phyloP scores from a whole-genome alignment of 2,113 vertebrate species.

The Xiphorhynchus elegans region DNA sequence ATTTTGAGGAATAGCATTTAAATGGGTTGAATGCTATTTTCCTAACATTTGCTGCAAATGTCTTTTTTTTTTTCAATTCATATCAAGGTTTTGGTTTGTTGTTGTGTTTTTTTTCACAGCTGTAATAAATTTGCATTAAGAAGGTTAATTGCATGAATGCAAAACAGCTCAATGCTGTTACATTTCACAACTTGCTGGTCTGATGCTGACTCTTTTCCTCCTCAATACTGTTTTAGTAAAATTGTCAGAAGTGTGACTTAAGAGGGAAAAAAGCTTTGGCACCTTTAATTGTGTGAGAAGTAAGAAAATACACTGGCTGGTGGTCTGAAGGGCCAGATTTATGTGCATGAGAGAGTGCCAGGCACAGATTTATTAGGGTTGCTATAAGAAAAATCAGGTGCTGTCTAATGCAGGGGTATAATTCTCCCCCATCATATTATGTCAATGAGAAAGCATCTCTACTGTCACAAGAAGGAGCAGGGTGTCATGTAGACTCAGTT shows the following conservation, averaged over 20 bases:
- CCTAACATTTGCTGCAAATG: not conserved
- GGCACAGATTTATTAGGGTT: slow-evolving; percentile 18
- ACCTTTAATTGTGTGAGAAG: slow-evolving; percentile 22
- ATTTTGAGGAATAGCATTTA: not conserved
- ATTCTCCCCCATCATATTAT: not conserved
- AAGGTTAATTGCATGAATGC: slow-evolving; percentile 13
- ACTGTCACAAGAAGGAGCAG: not conserved
- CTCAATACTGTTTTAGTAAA: not conserved
- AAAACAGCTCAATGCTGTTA: slow-evolving; percentile 7
- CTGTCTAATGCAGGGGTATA: not conserved
- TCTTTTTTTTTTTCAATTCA: not conserved
- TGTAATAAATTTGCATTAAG: slow-evolving; percentile 29
- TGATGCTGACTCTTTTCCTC: not conserved
- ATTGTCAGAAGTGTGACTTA: slow-evolving; percentile 26
- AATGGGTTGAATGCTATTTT: not conserved
- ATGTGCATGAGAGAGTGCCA: not conserved
- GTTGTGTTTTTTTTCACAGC: not conserved
- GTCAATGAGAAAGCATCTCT: not conserved
- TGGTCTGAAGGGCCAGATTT: not conserved
- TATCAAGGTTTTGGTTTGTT: not conserved
- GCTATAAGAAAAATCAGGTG: not conserved
- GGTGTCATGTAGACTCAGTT: not conserved
- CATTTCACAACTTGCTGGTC: not conserved
- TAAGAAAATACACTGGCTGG: slow-evolving; percentile 13
- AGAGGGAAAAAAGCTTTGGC: slow-evolving; percentile 12